phyloP scores from a whole-genome alignment of 2,113 vertebrate species.

The Oxyura jamaicensis region DNA sequence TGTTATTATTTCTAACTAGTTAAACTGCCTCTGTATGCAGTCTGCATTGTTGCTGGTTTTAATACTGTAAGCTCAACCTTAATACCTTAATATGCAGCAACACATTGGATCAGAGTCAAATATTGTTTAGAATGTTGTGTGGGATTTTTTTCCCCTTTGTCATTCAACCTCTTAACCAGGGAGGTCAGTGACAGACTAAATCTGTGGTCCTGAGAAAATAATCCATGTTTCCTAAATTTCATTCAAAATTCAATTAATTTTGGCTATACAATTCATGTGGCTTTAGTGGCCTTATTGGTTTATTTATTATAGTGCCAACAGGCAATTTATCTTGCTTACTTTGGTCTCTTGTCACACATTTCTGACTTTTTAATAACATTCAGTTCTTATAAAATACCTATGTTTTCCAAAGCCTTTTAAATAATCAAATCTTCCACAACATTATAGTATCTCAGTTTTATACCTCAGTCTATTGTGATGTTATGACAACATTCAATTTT shows the following conservation, averaged over 20 bases:
- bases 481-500: background rate
- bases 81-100: background rate
- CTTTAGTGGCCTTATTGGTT: conserved; percentile 46
- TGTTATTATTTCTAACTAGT: background rate
- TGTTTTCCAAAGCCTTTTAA: background rate
- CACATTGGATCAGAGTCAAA: background rate
- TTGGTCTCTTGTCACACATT: background rate
- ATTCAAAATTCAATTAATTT: conserved; percentile 62
- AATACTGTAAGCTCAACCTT: background rate
- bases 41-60: background rate
- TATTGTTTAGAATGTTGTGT: background rate
- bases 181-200: conserved; percentile 25
- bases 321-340: conserved; percentile 40
- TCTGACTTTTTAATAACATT: background rate
- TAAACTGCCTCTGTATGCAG: background rate
- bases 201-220: conserved; percentile 53
- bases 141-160: background rate
- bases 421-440: background rate
- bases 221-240: conserved; percentile 32
- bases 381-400: background rate
- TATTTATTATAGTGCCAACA: conserved; percentile 34
- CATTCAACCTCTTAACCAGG: conserved; percentile 18
- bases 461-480: background rate
- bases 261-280: conserved; percentile 52
- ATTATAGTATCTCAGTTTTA: background rate